Base-by-base conservation (phyloP, 2,113 vertebrate species). In the Ctenomys sociabilis region DNA sequence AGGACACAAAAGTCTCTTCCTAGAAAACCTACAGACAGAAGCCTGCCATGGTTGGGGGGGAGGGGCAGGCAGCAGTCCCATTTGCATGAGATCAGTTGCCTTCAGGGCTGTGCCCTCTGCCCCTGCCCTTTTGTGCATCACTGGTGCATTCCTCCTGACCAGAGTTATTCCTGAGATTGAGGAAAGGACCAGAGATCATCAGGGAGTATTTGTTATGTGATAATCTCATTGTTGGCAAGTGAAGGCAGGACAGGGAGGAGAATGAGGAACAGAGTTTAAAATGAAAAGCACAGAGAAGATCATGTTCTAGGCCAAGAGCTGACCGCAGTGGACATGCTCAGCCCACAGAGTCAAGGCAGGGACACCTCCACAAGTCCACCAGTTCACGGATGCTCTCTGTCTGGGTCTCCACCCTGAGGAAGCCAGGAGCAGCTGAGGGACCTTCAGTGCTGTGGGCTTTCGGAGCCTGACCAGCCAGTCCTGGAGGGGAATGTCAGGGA, bases 1-100 rank as follows among this genome's bases (percentile, higher is more conserved):
- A 26, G 82, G 78, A 94, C 78, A 91, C n/a, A 78, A 66, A 73
- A 19, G 32, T 70, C 5, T 80, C 66, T 75, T 75, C 82, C 77
- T 88, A 85, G 73, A 91, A 80, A 77, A 89, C 80, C 57, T 54
- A 0, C 52, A 70, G 59, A 43, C 2, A 64, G 59, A 32, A 30
- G 37, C 7, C 32, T 49, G 40, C 1, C 16, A 24, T 70, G 66
- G 14, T 57, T 24, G 9, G 11, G 30, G 24, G 3, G n/a, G 52
- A 11, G 17, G 57, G 73, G 37, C 11, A 92, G 73, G 37, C 11
- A 92, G 43, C 35, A 54, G 22, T 43, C 63, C 45, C 14, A n/a
- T 64, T 77, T 0, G 10, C 37, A 70, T 0, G 2, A 37, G 26
- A 7, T 35, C 35, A 77, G 37, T 73, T 9, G 21, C 7, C 12